These are phyloP conservation scores for Platysternon megacephalum DNA, from an alignment of 2,113 vertebrate species.

Conservation along the genomic window DNA sequence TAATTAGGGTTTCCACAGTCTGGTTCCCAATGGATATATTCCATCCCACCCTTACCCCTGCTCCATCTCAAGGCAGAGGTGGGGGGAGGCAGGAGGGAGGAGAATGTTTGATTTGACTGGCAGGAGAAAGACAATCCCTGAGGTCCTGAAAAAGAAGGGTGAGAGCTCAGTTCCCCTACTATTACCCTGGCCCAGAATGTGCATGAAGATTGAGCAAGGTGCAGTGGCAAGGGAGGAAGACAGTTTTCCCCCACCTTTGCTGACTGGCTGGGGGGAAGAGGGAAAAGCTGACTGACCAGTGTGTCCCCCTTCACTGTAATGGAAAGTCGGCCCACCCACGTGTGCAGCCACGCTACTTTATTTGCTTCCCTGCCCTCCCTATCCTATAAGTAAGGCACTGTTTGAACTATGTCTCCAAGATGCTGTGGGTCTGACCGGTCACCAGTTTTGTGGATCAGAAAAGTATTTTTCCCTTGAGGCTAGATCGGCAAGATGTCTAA, in stretches of 20 bases:
- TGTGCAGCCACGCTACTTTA: background rate
- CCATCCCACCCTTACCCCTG: rapidly evolving
- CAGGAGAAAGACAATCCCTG: background rate
- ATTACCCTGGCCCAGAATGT: background rate
- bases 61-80: background rate
- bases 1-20: background rate
- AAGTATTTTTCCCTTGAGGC: background rate
- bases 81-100: background rate
- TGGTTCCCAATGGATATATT: background rate
- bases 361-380: background rate
- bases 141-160: background rate
- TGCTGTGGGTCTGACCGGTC: background rate
- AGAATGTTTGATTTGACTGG: background rate
- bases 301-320: background rate
- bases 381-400: background rate
- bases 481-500: no score
- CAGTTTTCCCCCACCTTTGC: background rate
- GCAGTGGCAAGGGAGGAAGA: background rate
- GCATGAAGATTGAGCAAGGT: background rate
- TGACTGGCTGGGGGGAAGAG: background rate
- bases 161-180: background rate
- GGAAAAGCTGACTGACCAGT: background rate
- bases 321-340: background rate
- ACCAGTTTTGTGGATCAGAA: background rate
- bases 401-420: background rate